A percentile compares a stretch with the other conserved stretches of the same genome.
Evolutionary conservation across 2,113 vertebrate species (phyloP).

Genomic region (Motacilla tschutschensis): DNA sequence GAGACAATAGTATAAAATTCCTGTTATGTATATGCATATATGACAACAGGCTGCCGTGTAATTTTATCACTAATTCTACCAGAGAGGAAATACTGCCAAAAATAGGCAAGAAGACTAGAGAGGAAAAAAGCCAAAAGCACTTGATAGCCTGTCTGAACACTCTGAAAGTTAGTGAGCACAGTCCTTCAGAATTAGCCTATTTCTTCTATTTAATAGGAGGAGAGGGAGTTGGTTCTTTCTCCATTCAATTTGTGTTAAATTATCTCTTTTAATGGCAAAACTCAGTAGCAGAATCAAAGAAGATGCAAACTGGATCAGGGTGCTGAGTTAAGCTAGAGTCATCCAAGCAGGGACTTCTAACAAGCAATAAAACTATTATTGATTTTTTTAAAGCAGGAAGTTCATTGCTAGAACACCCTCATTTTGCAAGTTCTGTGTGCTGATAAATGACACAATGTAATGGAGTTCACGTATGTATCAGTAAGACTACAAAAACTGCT

Average conservation of each 20-base stretch:
- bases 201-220: neutral
- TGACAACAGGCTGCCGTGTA: too few species aligned
- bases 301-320: neutral
- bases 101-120: neutral
- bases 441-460: neutral
- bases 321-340: neutral
- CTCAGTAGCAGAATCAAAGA: neutral
- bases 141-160: neutral
- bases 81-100: neutral
- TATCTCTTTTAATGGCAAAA: neutral
- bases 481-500: neutral
- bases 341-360: neutral
- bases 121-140: neutral
- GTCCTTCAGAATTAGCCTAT: neutral
- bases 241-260: neutral
- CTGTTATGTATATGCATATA: too few species aligned
- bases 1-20: too few species aligned
- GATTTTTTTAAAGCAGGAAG: neutral
- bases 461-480: fast-evolving
- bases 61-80: neutral
- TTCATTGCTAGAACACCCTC: neutral
- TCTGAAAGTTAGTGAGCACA: neutral
- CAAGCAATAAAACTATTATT: neutral
- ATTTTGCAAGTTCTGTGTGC: neutral
- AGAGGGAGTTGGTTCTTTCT: neutral